Conservation (phyloP, 1,140 invertebrate genomes). For the Neuroterus valhalla region DNA sequence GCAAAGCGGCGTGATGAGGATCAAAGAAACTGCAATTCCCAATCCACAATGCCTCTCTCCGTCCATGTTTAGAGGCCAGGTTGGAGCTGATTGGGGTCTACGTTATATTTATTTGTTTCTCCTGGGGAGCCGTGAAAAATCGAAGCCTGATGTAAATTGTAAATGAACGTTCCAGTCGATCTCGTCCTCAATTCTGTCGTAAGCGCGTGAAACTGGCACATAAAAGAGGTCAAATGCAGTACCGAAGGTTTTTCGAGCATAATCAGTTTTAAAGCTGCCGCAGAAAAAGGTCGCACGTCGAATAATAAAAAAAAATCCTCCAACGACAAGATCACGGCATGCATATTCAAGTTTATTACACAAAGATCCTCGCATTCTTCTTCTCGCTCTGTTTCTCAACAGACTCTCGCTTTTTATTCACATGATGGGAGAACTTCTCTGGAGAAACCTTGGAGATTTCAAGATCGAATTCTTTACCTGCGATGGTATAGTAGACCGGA, state of each 20-base stretch:
- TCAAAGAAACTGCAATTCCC: slow-evolving; percentile 2
- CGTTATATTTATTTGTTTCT: background rate
- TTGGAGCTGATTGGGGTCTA: too few species aligned
- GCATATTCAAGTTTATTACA: slow-evolving; percentile 25
- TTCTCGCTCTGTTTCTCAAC: background rate
- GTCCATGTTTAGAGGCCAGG: too few species aligned
- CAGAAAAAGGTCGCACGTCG: background rate
- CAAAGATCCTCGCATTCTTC: slow-evolving; percentile 4
- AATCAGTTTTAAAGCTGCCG: background rate
- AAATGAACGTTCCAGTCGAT: background rate
- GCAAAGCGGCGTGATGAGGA: slow-evolving; percentile 1
- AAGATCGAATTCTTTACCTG: background rate
- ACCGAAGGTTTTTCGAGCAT: background rate
- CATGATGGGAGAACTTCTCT: background rate
- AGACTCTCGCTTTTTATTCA: slow-evolving; percentile 14
- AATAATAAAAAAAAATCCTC: slow-evolving; percentile 27
- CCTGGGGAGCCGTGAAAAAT: background rate
- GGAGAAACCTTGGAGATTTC: background rate
- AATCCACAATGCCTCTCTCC: background rate
- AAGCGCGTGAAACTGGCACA: background rate
- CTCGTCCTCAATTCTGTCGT: background rate
- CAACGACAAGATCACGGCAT: slow-evolving; percentile 12
- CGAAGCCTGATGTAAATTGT: background rate
- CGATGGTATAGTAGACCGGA: too few species aligned
- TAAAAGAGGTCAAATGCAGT: background rate